Evolutionary conservation across 2,797 vertebrate genomes (phyloP), one percentile per base, ranked within the genome.

Genomic region (Benthosema pterotum): DNA sequence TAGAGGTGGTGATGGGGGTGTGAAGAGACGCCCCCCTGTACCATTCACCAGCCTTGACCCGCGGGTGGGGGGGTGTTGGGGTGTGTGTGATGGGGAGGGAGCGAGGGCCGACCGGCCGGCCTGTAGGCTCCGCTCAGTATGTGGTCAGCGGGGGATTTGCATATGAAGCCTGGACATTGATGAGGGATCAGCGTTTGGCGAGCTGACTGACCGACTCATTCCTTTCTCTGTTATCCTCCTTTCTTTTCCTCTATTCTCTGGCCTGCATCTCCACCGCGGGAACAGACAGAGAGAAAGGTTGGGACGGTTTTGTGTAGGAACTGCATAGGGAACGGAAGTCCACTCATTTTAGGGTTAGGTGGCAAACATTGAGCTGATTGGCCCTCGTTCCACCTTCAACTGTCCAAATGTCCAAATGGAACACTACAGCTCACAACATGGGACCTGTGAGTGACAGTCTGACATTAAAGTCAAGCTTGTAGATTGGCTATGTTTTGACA

Each of bases 101-200:
- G 52, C 54, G 45, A 22, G 46, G 68, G n/a, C 61, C 61, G 74
- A 52, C 60, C 48, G 63, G 52, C 42, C 32, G 59, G 49, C 18
- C 8, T 55, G 47, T 19, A 49, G 65, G 50, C n/a, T 9, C 19
- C 57, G 17, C 66, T 67, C 52, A 65, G 75, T 71, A 83, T 78
- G 84, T 69, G 71, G 71, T 80, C 74, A 75, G 70, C 11, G 57
- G 61, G 32, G 80, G 81, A 88, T 85, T 87, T 89, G 69, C 76
- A 85, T 91, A 85, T 83, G 74, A 89, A 81, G 79, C 57, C 4
- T 4, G 67, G 38, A 42, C 84, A 81, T 78, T 82, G 59, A 80
- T 71, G 78, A 52, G 65, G 69, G 64, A 83, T 58, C 72, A 67
- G 56, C 16, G 65, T 79, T 83, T 71, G 32, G 13, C 12, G 12